Conservation (phyloP, 2,888 invertebrate species). For the Aromia moschata region DNA sequence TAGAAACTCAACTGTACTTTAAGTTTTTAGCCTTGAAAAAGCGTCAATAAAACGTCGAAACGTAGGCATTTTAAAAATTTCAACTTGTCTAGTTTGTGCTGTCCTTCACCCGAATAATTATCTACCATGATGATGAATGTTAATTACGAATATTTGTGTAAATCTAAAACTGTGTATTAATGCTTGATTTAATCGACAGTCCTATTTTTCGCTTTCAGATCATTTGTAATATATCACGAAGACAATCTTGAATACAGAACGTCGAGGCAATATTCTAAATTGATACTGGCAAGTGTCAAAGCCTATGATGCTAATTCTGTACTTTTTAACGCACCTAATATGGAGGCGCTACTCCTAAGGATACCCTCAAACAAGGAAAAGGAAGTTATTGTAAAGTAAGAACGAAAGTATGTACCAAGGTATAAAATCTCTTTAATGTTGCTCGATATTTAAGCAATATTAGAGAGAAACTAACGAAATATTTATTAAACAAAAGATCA, state of each 20-base stretch:
- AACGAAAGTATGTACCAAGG: too few relatives aligned
- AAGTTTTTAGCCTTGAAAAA: too few relatives aligned
- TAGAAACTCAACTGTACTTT: too few relatives aligned
- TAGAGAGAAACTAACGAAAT: too few relatives aligned
- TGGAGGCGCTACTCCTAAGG: slow-evolving; percentile 59
- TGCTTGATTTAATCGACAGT: neutral
- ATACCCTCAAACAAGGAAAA: slow-evolving; percentile 51
- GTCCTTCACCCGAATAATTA: too few relatives aligned
- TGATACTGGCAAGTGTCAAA: slow-evolving; percentile 59
- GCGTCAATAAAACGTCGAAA: too few relatives aligned
- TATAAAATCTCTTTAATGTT: too few relatives aligned
- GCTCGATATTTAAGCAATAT: too few relatives aligned
- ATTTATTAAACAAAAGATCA: too few relatives aligned
- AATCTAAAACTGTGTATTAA: neutral
- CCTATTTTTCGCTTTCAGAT: slow-evolving; percentile 15
- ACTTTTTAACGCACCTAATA: slow-evolving; percentile 60
- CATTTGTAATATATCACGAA: slow-evolving; percentile 16
- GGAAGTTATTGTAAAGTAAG: slow-evolving; percentile 27
- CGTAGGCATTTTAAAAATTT: neutral
- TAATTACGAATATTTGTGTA: too few relatives aligned
- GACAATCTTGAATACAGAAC: slow-evolving; percentile 9
- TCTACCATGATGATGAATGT: too few relatives aligned
- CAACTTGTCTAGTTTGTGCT: neutral
- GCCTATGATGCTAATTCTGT: slow-evolving; percentile 56
- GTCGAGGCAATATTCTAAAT: slow-evolving; percentile 20